Base-by-base conservation (phyloP, 1,140 invertebrate species). In the Lasioglossum baleicum region DNA sequence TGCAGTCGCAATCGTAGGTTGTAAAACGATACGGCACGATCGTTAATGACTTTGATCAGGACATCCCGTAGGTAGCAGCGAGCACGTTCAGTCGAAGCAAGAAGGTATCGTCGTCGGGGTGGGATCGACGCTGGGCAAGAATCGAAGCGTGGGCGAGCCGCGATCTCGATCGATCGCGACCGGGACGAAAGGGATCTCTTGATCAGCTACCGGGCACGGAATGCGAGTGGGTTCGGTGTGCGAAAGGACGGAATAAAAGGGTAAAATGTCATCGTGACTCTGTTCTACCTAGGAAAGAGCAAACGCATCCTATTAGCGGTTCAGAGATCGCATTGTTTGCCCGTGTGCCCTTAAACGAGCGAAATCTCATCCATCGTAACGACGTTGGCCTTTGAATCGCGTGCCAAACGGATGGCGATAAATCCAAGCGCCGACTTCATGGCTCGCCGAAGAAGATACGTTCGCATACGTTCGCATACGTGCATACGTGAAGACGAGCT, bases 281-380 rank as follows among this genome's bases (percentile, higher is more conserved):
- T 64, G 61, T 53, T 73, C 76, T 74, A 78, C 75, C 83, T 73
- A 85, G 74, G 69, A 90, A 83, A 87, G 85, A 89, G 86, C 85
- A 84, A 89, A 88, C 86, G 90, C 87, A 91, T 91, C 90, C 88
- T 87, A 89, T 91, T 90, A 89, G 87, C 90, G 86, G 89, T 90
- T 88, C 87, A 88, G 77, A 91, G 90, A 91, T 91, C 88, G 83
- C 80, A 84, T 88, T 87, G 85, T 86, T 88, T 71, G 66, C 51
- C 8, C 61, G 83, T 63, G 80, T 86, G 83, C 85, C 85, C 85
- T 86, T 87, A 87, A 86, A 87, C 72, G 71, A 84, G 72, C 75
- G 73, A 83, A 65, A 82, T 87, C 79, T 61, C 70, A 82, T 84
- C 75, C 69, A 74, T 91, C 90, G 89, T 91, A 88, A 91, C 84